Evolutionary conservation across 1,140 invertebrate genomes (phyloP).

Genomic region (Macrobrachium rosenbergii): DNA sequence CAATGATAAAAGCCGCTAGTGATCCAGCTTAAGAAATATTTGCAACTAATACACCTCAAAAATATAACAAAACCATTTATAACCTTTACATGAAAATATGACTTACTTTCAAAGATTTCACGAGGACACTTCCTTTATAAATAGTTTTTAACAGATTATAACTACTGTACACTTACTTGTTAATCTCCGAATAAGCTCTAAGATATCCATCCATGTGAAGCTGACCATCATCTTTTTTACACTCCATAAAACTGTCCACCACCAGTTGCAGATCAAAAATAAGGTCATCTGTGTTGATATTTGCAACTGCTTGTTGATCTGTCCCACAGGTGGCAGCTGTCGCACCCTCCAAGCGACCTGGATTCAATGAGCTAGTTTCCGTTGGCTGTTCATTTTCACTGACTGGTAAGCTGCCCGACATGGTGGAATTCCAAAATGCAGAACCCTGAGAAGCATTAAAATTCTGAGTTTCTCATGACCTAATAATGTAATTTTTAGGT

Average conservation of each 20-base stretch:
- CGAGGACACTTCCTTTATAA: neutral
- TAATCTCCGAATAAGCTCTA: slow-evolving; percentile 44
- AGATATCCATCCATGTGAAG: slow-evolving; percentile 54
- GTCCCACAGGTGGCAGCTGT: neutral
- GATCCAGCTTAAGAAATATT: no score
- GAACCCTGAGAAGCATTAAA: neutral
- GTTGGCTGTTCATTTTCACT: neutral
- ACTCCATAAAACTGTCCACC: slow-evolving; percentile 38
- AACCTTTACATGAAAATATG: neutral
- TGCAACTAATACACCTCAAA: no score
- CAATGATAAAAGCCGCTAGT: no score
- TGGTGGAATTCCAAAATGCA: neutral
- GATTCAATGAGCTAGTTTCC: neutral
- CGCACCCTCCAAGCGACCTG: slow-evolving; percentile 7
- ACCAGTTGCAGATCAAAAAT: slow-evolving; percentile 50
- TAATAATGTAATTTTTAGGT: no score
- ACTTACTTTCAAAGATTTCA: neutral
- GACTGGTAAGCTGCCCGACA: slow-evolving; percentile 5
- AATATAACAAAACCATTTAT: neutral
- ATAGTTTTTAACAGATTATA: no score
- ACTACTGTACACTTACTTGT: slow-evolving; percentile 47
- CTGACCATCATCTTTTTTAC: slow-evolving; percentile 47
- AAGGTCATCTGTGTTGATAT: slow-evolving; percentile 27
- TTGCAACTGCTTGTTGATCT: neutral
- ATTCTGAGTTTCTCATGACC: neutral